Conservation (phyloP, 2,113 vertebrate genomes). For the Calonectris borealis region DNA sequence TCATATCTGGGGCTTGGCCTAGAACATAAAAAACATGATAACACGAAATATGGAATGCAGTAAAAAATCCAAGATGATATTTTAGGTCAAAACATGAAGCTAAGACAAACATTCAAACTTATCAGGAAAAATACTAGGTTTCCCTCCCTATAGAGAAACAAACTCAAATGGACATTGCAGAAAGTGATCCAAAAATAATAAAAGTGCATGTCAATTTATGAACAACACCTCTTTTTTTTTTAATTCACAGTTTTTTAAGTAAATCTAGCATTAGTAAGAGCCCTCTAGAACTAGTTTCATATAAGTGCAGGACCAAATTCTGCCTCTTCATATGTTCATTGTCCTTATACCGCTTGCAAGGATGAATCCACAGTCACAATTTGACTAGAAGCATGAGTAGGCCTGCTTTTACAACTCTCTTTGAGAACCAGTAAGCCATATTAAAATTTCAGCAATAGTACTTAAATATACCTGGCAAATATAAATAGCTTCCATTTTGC, state of each 20-base stretch:
- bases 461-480: neutral
- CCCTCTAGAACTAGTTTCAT: neutral
- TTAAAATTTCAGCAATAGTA: neutral
- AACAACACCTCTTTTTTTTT: neutral
- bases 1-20: conserved; percentile 79
- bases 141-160: neutral
- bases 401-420: neutral
- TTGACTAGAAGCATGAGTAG: neutral
- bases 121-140: neutral
- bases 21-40: neutral
- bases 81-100: neutral
- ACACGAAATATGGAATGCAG: neutral
- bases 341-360: neutral
- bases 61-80: neutral
- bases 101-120: neutral
- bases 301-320: neutral
- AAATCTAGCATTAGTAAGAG: neutral
- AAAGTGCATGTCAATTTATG: neutral
- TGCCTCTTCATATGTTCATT: neutral
- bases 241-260: neutral
- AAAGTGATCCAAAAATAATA: neutral
- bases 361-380: neutral
- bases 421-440: neutral
- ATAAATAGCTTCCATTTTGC: neutral
- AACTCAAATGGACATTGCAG: neutral